Evolutionary conservation across 1,140 invertebrate genomes (phyloP), one percentile per base, ranked within the genome.

Genomic region (Halotydeus destructor): DNA sequence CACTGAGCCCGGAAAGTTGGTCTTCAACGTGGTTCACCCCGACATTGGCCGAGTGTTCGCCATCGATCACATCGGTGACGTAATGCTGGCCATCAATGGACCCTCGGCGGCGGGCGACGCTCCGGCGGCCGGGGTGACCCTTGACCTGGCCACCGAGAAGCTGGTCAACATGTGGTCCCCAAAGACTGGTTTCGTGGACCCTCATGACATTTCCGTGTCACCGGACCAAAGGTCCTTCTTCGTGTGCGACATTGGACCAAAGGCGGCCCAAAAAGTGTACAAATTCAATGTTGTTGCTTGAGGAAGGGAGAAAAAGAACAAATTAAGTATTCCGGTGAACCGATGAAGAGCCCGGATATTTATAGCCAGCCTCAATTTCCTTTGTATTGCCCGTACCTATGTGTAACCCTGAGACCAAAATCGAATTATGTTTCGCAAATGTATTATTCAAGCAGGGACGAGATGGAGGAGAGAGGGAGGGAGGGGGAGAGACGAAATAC

Each of bases 121-220:
- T 9, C 23, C 33, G 23, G 22, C 50, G 25, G 43, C 45, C 19
- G 54, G 51, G 12, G 38, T 55, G 12, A 51, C 45, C 0, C 28
- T 54, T 16, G 53, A 57, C 40, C 34, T 57, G 18, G 49, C 39
- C 14, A 52, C 44, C 14, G 49, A 48, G 40, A 25, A 43, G 8
- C 25, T 48, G 5, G 39, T 47, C 16, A 45, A 50, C 18, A 24
- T 41, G 4, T 54, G 50, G 50, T 28, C 33, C 16, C 52, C 52
- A 26, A 33, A 45, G 11, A 41, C 44, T 18, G 52, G 47, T 27
- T 73, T 83, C 57, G 44, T 58, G 23, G 69, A 68, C 46, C 78
- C 80, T 0, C 80, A 85, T 58, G 78, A 81, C 55, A 58, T 84
- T 5, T 70, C 72, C 1, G 69, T 78, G 1, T 65, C 68, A 3